Evolutionary conservation across 2,113 vertebrate species (phyloP), one percentile per base, ranked within the genome.

Genomic region (Pelmatolapia mariae): DNA sequence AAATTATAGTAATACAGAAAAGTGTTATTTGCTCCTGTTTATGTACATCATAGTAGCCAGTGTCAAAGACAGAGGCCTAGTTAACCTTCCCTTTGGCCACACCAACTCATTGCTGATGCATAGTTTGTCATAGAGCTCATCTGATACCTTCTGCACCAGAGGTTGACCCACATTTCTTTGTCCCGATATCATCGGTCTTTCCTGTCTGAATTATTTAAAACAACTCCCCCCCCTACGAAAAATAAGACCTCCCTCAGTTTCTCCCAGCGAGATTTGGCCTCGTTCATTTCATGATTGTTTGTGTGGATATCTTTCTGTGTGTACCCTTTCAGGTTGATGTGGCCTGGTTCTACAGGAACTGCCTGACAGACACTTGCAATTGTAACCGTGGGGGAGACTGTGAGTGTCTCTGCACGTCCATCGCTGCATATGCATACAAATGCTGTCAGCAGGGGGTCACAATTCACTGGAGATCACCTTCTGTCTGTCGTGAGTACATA

Each of bases 301-400:
- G 71, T 81, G 84, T 82, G 43, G n/a, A 31, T 71, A 24, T 86
- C 45, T 84, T 71, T 43, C 11, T 73, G 38, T 84, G 86, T 91
- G 81, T 63, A 31, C 79, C 87, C 66, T 82, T 80, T 53, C 89
- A 99, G 99, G 98, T 99, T 83, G 99, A 99, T 88, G 98, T 99
- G 92, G 98, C 98, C 92, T 99, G 98, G 96, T 99, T 99, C 95
- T 98, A 98, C 90, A 98, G 98, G 95, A 99, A 99, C 83, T 99
- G 98, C 87, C 97, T 99, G 84, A 98, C 98, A 80, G 99, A 99
- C 86, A 99, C 99, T 0, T 99, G 99, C 89, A 98, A 98, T 91
- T 99, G 99, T 94, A 98, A 99, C 85, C 98, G 98, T 5, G 98
- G 98, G 5, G 99, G 98, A 5, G 98, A 99, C 53, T 99, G 99